Evolutionary conservation across 2,888 invertebrate species (phyloP).

Genomic region (Cosmorhoe ocellata): DNA sequence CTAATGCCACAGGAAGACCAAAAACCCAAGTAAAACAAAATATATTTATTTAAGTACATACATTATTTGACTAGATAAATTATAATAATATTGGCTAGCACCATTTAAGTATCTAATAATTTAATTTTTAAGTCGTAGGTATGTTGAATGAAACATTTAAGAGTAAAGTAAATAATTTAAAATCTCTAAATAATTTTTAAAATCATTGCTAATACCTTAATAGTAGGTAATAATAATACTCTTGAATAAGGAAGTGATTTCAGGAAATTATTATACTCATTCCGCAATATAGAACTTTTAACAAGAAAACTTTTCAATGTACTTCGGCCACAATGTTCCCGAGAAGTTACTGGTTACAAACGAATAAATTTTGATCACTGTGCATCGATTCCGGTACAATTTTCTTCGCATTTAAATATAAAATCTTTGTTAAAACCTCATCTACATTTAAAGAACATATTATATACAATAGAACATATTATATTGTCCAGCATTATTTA

Average conservation of each 20-base stretch:
- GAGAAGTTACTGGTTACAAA: slow-evolving; percentile 65
- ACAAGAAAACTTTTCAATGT: slow-evolving; percentile 79
- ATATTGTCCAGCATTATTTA: no score
- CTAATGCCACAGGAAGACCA: no score
- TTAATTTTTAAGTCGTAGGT: no score
- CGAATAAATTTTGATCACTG: slow-evolving; percentile 71
- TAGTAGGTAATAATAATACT: slow-evolving; percentile 48
- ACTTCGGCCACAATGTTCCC: slow-evolving; percentile 70
- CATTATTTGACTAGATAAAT: not conserved
- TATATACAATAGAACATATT: no score
- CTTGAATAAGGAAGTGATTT: slow-evolving; percentile 72
- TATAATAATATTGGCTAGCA: no score
- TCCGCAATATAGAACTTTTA: slow-evolving; percentile 79
- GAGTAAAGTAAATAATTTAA: no score
- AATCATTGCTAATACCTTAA: slow-evolving; percentile 29
- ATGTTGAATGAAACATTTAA: no score
- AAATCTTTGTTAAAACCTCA: no score
- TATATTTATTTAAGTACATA: not conserved
- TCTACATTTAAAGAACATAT: no score
- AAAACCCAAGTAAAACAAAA: no score
- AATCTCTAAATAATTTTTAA: no score
- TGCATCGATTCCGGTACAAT: slow-evolving; percentile 47
- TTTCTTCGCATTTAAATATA: not conserved
- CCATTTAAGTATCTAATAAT: no score
- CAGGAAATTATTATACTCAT: slow-evolving; percentile 77